Percentiles rank a stretch among this genome's conserved stretches.
Evolutionary conservation across 2,888 invertebrate species (phyloP).

Genomic region (Crioceris asparagi): DNA sequence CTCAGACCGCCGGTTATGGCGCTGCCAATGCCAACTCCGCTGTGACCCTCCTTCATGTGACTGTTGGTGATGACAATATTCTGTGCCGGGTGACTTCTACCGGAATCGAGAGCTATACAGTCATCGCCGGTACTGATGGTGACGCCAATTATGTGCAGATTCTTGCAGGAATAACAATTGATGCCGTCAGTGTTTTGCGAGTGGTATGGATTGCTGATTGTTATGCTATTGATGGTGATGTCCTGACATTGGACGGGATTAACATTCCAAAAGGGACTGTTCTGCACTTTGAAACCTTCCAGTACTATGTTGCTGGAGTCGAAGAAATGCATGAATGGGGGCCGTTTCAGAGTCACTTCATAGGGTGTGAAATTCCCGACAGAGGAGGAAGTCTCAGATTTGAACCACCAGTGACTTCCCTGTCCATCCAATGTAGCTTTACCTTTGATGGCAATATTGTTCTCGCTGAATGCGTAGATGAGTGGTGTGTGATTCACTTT

Average conservation of each 20-base stretch:
- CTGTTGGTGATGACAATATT: not conserved
- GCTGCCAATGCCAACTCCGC: not conserved
- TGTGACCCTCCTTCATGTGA: not conserved
- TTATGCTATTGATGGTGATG: not conserved
- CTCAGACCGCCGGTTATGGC: not conserved
- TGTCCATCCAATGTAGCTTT: no score
- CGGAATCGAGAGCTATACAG: not conserved
- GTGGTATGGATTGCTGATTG: not conserved
- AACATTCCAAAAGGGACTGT: not conserved
- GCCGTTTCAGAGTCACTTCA: no score
- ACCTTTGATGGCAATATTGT: not conserved
- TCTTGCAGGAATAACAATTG: not conserved
- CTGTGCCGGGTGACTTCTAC: not conserved
- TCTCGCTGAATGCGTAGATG: not conserved
- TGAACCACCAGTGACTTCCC: no score
- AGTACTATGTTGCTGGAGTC: not conserved
- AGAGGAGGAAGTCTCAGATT: no score
- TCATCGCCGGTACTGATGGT: not conserved
- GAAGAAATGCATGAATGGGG: not conserved
- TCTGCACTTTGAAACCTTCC: not conserved
- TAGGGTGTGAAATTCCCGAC: no score
- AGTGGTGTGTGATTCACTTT: not conserved
- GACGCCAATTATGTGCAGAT: not conserved
- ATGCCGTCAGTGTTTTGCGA: not conserved
- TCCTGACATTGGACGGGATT: not conserved